These are phyloP conservation scores for Echinops telfairi DNA, from an alignment of 2,113 vertebrate genomes.

Conservation along the genomic window DNA sequence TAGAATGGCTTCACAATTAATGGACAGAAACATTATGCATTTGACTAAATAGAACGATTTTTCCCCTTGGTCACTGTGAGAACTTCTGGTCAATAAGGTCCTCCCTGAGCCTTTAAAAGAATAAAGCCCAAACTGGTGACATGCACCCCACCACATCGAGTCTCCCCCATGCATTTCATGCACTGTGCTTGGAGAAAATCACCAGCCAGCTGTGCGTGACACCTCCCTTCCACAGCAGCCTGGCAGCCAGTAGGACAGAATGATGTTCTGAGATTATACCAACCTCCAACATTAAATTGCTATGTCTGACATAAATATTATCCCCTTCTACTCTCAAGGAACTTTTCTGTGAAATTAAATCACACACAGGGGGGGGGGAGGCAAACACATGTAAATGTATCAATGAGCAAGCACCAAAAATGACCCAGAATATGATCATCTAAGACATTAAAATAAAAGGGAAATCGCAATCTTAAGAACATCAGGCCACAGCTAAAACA, in stretches of 20 bases:
- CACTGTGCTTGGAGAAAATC: conserved; percentile 84
- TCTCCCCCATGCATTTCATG: conserved; percentile 90
- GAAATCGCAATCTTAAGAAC: conserved; percentile 72
- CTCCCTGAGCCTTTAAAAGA: conserved; percentile 42
- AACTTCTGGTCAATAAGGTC: conserved; percentile 70
- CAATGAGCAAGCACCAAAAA: conserved; percentile 81
- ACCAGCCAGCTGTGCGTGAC: conserved; percentile 91
- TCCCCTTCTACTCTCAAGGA: conserved; percentile 98
- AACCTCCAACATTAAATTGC: conserved; percentile 99
- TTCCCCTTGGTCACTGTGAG: conserved; percentile 83
- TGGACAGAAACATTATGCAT: conserved; percentile 16
- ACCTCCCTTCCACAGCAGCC: conserved; percentile 89
- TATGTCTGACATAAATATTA: conserved; percentile 99
- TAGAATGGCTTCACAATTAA: conserved; percentile 6
- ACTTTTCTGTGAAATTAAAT: conserved; percentile 95
- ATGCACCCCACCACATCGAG: conserved; percentile 83
- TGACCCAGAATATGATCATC: conserved; percentile 63
- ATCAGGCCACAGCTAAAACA: conserved; percentile 75
- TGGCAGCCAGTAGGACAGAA: conserved; percentile 90
- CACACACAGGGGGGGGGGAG: conserved; percentile 79
- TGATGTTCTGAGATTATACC: conserved; percentile 90
- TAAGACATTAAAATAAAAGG: conserved; percentile 77
- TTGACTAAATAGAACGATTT: conserved; percentile 78
- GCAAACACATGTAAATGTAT: conserved; percentile 82
- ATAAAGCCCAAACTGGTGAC: conserved; percentile 66